Percentiles rank a stretch among this genome's conserved stretches.
Evolutionary conservation across 2,113 vertebrate species (phyloP).

Genomic region (Charadrius vociferus): DNA sequence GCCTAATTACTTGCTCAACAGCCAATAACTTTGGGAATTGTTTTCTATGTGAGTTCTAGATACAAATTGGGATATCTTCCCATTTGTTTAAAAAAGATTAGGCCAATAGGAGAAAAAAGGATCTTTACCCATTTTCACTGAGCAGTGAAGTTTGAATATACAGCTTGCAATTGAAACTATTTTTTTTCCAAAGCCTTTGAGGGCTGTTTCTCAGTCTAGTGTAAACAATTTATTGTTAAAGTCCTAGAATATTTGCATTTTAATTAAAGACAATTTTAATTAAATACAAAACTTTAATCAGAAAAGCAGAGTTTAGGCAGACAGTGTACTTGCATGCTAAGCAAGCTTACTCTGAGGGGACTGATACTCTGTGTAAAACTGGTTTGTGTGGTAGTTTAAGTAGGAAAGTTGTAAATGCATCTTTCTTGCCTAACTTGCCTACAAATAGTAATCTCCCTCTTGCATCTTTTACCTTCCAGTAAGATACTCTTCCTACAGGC

Average conservation of each 20-base stretch:
- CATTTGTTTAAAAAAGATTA: conserved; percentile 69
- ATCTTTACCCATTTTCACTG: conserved; percentile 62
- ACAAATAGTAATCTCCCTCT: conserved; percentile 23
- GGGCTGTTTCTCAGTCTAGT: conserved; percentile 73
- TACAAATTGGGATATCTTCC: conserved; percentile 46
- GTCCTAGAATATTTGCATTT: conserved; percentile 81
- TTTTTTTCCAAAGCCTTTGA: conserved; percentile 69
- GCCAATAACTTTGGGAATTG: conserved; percentile 56
- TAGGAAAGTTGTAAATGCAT: conserved; percentile 10
- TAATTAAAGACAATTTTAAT: conserved; percentile 79
- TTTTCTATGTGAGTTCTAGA: conserved; percentile 38
- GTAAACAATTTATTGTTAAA: conserved; percentile 79
- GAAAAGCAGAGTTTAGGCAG: conserved; percentile 71
- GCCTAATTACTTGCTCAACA: conserved; percentile 59
- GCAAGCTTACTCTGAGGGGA: conserved; percentile 51
- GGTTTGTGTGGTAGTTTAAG: conserved; percentile 39
- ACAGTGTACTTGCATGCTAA: conserved; percentile 59
- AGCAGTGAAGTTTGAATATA: conserved; percentile 73
- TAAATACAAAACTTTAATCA: conserved; percentile 76
- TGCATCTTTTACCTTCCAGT: conserved; percentile 7
- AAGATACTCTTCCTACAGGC: not conserved
- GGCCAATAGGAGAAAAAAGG: conserved; percentile 54
- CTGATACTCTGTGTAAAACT: conserved; percentile 17
- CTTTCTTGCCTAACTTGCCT: conserved; percentile 44
- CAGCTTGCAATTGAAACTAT: conserved; percentile 63